These are phyloP conservation scores for Delichon dasypus DNA, from an alignment of 2,797 vertebrate genomes.

Conservation along the genomic window DNA sequence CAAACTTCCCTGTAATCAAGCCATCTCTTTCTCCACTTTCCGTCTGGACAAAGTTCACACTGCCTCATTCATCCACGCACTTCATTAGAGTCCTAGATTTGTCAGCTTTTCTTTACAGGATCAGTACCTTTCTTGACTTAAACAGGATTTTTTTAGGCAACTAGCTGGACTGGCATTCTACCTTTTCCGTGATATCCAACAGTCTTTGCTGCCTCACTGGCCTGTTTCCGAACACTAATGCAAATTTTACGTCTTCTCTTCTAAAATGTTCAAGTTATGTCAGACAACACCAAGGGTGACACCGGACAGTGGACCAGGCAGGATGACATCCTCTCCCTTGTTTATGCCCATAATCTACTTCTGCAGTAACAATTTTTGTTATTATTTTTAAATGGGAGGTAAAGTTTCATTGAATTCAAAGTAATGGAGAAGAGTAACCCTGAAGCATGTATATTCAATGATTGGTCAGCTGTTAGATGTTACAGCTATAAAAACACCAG, in stretches of 20 bases:
- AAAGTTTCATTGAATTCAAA: not conserved
- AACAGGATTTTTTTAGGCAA: too few species aligned
- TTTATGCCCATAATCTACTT: not conserved
- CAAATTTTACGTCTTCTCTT: not conserved
- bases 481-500: not conserved
- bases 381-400: not conserved
- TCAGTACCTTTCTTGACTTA: constrained; percentile 29
- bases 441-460: not conserved
- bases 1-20: not conserved
- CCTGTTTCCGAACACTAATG: not conserved
- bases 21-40: not conserved
- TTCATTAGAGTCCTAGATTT: constrained; percentile 9
- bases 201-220: not conserved
- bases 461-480: not conserved
- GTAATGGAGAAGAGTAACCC: not conserved
- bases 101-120: constrained; percentile 40
- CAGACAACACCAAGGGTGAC: not conserved
- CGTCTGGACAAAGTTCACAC: not conserved
- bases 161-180: too few species aligned
- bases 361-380: not conserved
- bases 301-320: fast-evolving
- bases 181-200: not conserved
- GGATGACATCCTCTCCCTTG: not conserved
- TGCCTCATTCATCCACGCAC: not conserved
- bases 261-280: not conserved